A percentile compares a stretch with the other conserved stretches of the same genome.
Evolutionary conservation across 2,113 vertebrate species (phyloP).

Genomic region (Oncorhynchus kisutch): DNA sequence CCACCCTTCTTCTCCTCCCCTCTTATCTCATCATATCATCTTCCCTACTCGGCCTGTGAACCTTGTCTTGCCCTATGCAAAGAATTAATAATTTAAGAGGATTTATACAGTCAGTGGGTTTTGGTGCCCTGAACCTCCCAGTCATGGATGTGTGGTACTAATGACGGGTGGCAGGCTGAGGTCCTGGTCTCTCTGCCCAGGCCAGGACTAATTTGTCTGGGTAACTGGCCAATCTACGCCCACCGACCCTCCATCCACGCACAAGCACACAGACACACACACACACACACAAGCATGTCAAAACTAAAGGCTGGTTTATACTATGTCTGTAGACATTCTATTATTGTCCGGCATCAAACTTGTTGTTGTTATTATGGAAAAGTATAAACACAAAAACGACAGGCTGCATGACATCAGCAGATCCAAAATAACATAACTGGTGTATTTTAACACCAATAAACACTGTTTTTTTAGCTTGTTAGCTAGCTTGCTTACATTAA

Average conservation of each 20-base stretch:
- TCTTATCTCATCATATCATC: too few relatives aligned
- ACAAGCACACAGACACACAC: not conserved
- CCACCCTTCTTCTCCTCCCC: not conserved
- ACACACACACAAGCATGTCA: too few relatives aligned
- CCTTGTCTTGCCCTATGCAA: conserved; percentile 27
- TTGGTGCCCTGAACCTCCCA: conserved; percentile 45
- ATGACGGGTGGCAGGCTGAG: conserved; percentile 49
- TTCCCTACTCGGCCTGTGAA: conserved; percentile 1
- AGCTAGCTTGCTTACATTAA: too few relatives aligned
- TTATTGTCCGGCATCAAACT: too few relatives aligned
- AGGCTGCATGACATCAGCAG: too few relatives aligned
- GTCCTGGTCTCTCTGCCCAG: conserved; percentile 33
- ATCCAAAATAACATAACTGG: too few relatives aligned
- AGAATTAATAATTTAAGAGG: conserved; percentile 54
- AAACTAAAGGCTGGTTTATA: too few relatives aligned
- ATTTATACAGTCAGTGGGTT: conserved; percentile 50
- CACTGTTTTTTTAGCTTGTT: too few relatives aligned
- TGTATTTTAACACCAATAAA: too few relatives aligned
- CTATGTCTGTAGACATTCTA: too few relatives aligned
- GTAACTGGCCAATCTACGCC: conserved; percentile 41
- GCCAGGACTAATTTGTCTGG: conserved; percentile 51
- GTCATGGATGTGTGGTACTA: conserved; percentile 52
- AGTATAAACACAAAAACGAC: too few relatives aligned
- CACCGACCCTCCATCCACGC: conserved; percentile 22
- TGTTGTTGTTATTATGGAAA: too few relatives aligned